These are phyloP conservation scores for Todus mexicanus DNA, from an alignment of 2,797 vertebrate genomes.

Conservation along the genomic window DNA sequence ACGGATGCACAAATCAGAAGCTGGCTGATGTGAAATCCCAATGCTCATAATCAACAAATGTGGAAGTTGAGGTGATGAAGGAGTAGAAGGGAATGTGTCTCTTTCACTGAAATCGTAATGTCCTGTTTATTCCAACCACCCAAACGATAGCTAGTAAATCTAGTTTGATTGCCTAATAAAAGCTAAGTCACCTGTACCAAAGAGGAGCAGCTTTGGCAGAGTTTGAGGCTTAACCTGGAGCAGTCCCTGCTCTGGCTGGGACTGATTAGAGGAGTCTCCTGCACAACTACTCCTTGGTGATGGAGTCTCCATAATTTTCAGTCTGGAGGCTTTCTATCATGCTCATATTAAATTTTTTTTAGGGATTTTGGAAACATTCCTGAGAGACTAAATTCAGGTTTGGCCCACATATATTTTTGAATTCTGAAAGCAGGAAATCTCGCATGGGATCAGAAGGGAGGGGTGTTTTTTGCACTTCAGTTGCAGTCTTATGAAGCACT, in stretches of 20 bases:
- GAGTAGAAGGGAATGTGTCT: not conserved
- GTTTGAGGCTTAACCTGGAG: not conserved
- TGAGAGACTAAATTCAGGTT: not conserved
- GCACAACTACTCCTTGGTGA: not conserved
- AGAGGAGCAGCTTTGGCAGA: not conserved
- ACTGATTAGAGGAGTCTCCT: not conserved
- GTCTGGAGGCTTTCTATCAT: not conserved
- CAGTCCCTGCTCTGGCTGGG: not conserved
- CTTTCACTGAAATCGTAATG: not conserved
- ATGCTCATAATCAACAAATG: not conserved
- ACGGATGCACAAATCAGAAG: not conserved
- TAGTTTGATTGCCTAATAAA: not conserved
- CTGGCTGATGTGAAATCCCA: not conserved
- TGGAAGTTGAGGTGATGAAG: not conserved
- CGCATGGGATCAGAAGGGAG: not conserved
- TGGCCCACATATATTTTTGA: not conserved
- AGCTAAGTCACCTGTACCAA: not conserved
- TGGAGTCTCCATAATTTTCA: not conserved
- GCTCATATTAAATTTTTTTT: not conserved
- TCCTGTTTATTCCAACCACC: not conserved
- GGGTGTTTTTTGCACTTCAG: not conserved
- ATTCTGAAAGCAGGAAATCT: not conserved
- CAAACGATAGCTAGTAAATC: slow-evolving; percentile 1
- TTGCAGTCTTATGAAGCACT: not conserved
- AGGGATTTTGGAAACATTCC: not conserved